Evolutionary conservation across 2,797 vertebrate species (phyloP), one percentile per base, ranked within the genome.

Genomic region (Saxicola maurus): DNA sequence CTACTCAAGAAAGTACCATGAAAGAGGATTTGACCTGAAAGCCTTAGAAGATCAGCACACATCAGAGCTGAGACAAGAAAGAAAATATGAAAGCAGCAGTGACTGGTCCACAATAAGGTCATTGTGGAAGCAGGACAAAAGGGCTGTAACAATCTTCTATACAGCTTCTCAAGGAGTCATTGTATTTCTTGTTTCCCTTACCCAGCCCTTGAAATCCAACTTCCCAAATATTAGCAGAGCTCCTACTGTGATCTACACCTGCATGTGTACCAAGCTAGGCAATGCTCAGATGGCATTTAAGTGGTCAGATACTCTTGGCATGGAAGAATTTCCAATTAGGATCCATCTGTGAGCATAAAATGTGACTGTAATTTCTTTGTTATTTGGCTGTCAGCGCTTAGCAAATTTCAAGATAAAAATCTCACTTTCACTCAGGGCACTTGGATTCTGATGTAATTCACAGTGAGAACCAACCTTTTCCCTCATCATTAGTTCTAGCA

Each of bases 301-400:
- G 59, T 18, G 43, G 55, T 78, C 84, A 88, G 75, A 91, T 61
- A 68, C 56, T 76, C 49, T 56, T 71, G 80, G 49, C 25, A 37
- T 17, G 21, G 48, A 78, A 59, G 59, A 82, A 80, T 80, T 91
- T 92, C 88, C 75, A 92, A 48, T 65, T 68, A 64, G 53, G 53
- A 87, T 82, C 61, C 51, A 82, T 82, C 79, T 92, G 43, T 45
- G 43, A 90, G 72, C 69, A 85, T 45, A 68, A 87, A 87, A 91
- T 0, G 11, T 14, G 46, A 77, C 33, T 48, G 64, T 1, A 10
- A 65, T 69, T 82, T 92, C 52, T 81, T 75, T 5, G 17, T 57
- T 84, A 56, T 46, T 78, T 83, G 81, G 49, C 56, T 82, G 40
- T 73, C 67, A 86, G 59, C 76, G 78, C n/a, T 80, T 48, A 30